Conservation (phyloP, 2,888 invertebrate species). For the Gibbula magus region DNA sequence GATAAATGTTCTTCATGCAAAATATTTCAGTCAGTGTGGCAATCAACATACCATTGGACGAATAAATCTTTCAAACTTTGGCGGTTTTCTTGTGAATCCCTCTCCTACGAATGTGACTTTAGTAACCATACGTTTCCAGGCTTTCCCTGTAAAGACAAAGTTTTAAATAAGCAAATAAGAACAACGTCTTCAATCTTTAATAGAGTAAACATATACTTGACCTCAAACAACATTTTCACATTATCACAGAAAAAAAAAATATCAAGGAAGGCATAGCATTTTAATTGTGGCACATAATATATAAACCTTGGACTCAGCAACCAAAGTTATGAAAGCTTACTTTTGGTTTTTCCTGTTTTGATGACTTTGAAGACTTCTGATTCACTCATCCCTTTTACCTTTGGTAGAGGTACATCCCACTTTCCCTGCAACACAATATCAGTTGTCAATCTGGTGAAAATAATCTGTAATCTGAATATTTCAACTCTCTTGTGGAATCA, state of each 20-base stretch:
- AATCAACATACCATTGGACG: slow-evolving; percentile 87
- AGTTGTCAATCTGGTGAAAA: neutral
- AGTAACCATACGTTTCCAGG: slow-evolving; percentile 99
- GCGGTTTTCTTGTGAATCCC: slow-evolving; percentile 98
- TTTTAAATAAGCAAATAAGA: too few relatives aligned
- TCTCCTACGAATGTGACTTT: slow-evolving; percentile 99
- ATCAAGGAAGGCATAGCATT: neutral
- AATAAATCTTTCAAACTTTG: slow-evolving; percentile 98
- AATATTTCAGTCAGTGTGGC: too few relatives aligned
- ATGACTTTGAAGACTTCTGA: slow-evolving; percentile 96
- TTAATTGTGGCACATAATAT: neutral
- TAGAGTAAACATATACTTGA: too few relatives aligned
- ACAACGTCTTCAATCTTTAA: too few relatives aligned
- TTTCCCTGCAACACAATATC: slow-evolving; percentile 82
- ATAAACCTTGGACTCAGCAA: neutral
- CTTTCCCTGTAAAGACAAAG: slow-evolving; percentile 80
- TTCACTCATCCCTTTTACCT: slow-evolving; percentile 96
- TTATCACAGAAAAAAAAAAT: neutral
- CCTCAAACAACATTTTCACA: neutral
- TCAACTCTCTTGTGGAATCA: too few relatives aligned
- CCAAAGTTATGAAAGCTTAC: slow-evolving; percentile 74
- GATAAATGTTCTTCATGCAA: too few relatives aligned
- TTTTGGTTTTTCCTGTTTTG: slow-evolving; percentile 90
- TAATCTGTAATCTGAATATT: too few relatives aligned
- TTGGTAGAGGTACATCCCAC: slow-evolving; percentile 99